A percentile compares a stretch with the other conserved stretches of the same genome.
Conservation (phyloP, 1,140 invertebrate genomes). For the Camponotus floridanus region DNA sequence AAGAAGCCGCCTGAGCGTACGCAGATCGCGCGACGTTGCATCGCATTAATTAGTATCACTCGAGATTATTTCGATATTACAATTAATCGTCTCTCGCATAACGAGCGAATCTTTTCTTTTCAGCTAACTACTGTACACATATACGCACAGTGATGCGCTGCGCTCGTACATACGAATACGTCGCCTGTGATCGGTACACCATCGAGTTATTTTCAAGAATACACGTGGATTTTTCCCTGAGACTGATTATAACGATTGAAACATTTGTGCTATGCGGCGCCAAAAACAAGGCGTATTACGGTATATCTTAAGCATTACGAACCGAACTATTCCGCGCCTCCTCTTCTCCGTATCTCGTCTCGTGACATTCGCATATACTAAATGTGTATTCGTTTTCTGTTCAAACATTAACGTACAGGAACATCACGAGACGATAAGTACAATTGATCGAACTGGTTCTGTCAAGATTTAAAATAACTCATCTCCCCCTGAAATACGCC, state of each 20-base stretch:
- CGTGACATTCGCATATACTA: neutral
- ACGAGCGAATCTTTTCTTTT: neutral
- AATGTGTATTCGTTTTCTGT: neutral
- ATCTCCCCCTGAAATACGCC: slow-evolving; percentile 4
- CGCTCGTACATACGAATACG: slow-evolving; percentile 61
- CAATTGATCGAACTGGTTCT: slow-evolving; percentile 30
- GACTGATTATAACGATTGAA: slow-evolving; percentile 84
- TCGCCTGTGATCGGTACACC: slow-evolving; percentile 31
- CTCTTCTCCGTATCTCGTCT: neutral
- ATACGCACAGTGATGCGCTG: slow-evolving; percentile 39
- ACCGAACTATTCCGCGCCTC: neutral
- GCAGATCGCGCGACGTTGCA: neutral
- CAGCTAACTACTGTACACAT: slow-evolving; percentile 52
- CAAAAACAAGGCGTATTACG: slow-evolving; percentile 65
- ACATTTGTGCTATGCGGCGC: slow-evolving; percentile 61
- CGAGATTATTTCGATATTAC: slow-evolving; percentile 11
- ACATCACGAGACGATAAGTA: slow-evolving; percentile 40
- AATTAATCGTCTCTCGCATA: slow-evolving; percentile 15
- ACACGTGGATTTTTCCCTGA: slow-evolving; percentile 84
- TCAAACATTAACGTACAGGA: slow-evolving; percentile 7
- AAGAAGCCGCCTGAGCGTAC: slow-evolving; percentile 31
- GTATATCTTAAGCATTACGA: slow-evolving; percentile 26
- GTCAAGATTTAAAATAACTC: slow-evolving; percentile 41
- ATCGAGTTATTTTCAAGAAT: slow-evolving; percentile 72
- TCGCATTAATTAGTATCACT: slow-evolving; percentile 51